These are phyloP conservation scores for Patella ulyssiponensis DNA, from an alignment of 2,888 invertebrate genomes.

Conservation along the genomic window DNA sequence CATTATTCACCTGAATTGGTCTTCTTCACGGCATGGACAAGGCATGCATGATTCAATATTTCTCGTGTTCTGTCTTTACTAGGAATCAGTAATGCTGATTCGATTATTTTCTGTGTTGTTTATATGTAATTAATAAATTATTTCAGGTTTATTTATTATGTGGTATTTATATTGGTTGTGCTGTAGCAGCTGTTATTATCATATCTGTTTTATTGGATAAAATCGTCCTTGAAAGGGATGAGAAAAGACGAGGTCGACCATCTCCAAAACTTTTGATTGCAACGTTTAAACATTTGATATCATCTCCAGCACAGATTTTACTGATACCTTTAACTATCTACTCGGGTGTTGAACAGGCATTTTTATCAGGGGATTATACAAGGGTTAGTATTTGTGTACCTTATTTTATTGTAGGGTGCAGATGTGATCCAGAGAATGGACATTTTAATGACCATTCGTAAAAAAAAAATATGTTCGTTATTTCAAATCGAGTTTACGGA, in stretches of 20 bases:
- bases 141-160: slow-evolving; percentile 89
- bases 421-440: too few species aligned
- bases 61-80: too few species aligned
- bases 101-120: too few species aligned
- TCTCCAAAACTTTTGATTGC: slow-evolving; percentile 70
- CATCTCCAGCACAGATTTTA: slow-evolving; percentile 88
- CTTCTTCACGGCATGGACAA: too few species aligned
- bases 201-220: slow-evolving; percentile 88
- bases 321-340: slow-evolving; percentile 95
- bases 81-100: too few species aligned
- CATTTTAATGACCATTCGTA: too few species aligned
- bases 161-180: slow-evolving; percentile 89
- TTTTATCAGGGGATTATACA: slow-evolving; percentile 84
- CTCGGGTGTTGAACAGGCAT: slow-evolving; percentile 98
- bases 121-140: not conserved
- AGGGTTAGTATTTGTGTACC: slow-evolving; percentile 66
- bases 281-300: slow-evolving; percentile 90
- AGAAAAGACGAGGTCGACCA: slow-evolving; percentile 29
- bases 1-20: too few species aligned
- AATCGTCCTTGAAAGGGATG: slow-evolving; percentile 59
- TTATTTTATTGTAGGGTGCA: too few species aligned
- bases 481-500: too few species aligned
- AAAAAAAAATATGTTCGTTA: too few species aligned
- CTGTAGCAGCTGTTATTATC: slow-evolving; percentile 87
- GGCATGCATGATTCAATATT: too few species aligned